Percentiles rank a stretch among this genome's conserved stretches.
These are phyloP conservation scores for Pogonocherus hispidulus DNA, from an alignment of 2,888 invertebrate species.

Conservation along the genomic window DNA sequence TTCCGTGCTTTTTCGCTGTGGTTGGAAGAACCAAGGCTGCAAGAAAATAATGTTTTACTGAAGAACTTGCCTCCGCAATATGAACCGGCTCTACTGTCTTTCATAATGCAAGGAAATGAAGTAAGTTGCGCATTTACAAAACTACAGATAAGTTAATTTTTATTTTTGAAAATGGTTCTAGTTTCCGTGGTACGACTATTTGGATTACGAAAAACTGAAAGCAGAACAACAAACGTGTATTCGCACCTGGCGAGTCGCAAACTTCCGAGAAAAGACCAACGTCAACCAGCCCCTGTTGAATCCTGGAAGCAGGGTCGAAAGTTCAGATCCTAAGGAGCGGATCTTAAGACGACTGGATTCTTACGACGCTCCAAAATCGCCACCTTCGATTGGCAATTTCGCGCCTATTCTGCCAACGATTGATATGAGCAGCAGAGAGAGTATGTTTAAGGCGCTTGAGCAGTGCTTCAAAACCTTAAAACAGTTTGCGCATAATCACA, in stretches of 20 bases:
- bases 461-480: constrained; percentile 66
- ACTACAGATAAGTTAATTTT: not conserved
- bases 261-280: constrained; percentile 68
- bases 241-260: constrained; percentile 72
- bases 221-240: constrained; percentile 70
- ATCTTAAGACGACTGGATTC: constrained; percentile 74
- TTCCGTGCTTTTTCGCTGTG: constrained; percentile 76
- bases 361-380: constrained; percentile 74
- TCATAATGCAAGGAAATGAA: constrained; percentile 74
- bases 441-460: constrained; percentile 62
- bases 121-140: constrained; percentile 63
- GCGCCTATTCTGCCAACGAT: constrained; percentile 65
- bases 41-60: constrained; percentile 76
- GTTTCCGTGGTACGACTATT: constrained; percentile 78
- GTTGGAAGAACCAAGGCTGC: constrained; percentile 84
- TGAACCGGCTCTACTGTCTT: constrained; percentile 75
- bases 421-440: constrained; percentile 58
- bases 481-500: constrained; percentile 71
- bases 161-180: constrained; percentile 47
- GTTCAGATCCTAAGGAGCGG: constrained; percentile 70
- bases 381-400: constrained; percentile 71
- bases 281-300: constrained; percentile 63
- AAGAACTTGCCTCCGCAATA: constrained; percentile 82
- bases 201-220: constrained; percentile 73
- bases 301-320: constrained; percentile 61